Base-by-base conservation (phyloP, 35 echinoderm and acorn worm species). In the Stichopus chloronotus region DNA sequence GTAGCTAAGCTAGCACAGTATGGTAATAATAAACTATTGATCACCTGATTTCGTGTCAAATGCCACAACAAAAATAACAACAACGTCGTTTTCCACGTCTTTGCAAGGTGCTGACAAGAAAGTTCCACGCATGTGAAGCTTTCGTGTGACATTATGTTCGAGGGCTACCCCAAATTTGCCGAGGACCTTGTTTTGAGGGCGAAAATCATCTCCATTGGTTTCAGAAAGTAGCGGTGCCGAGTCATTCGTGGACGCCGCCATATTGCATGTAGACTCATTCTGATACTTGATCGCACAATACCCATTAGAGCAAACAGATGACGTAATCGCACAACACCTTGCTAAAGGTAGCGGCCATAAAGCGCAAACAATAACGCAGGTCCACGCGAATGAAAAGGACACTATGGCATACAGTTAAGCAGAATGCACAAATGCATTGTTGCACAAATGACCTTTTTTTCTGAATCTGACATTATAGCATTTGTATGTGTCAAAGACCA, bases 1-100 rank as follows among this genome's bases (percentile, higher is more conserved):
- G 52, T 20, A 68, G n/a, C 57, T 12, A 69, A 43, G 7, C 63
- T 76, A 53, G 71, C 23, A 21, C 74, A 92, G 81, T 57, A 21
- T 21, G 7, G 9, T n/a, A 23, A 57, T 63, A 58, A 56, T 19
- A 5, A 59, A 53, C 53, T 2, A 10, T 30, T 54, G 80, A 87
- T 72, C 93, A 98, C 96, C 96, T 93, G 94, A 94, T 55, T 92
- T 90, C 5, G 96, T 98, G 69, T 98, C 96, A 68, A 98, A 98
- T 57, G 94, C 94, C 6, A 98, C 96, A 17, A 98, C 96, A 59
- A 98, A 98, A 77, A 98, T 88, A 20, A 91, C 94, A 52, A 98
- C 90, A 79, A 98, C 94, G 53, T 93, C 92, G 54, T 81, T 58
- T 14, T 88, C 94, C 17, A 68, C 77, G 12, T 83, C 88, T 12